Evolutionary conservation across 1,140 invertebrate genomes (phyloP).

Genomic region (Cheumatopsyche charites): DNA sequence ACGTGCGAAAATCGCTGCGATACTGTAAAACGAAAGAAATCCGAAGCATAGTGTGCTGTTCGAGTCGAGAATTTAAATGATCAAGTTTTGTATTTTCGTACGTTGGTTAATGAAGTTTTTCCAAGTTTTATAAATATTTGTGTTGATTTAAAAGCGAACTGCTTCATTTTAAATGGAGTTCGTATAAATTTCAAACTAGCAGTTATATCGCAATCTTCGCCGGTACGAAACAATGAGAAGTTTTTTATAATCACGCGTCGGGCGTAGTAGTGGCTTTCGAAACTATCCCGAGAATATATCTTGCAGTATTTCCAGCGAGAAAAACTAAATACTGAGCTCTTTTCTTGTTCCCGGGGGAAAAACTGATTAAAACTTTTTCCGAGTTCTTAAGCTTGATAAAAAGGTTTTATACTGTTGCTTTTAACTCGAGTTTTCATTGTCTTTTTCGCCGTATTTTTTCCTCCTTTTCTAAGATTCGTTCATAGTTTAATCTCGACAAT

Average conservation of each 20-base stretch:
- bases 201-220: background rate
- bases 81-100: no score
- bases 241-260: conserved; percentile 1
- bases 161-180: no score
- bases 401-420: conserved; percentile 33
- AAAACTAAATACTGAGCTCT: conserved; percentile 28
- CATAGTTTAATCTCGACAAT: conserved; percentile 13
- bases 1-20: no score
- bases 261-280: conserved; percentile 3
- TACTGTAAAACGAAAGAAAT: no score
- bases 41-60: no score
- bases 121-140: no score
- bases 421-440: conserved; percentile 26
- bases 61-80: no score
- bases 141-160: no score
- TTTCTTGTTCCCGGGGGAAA: conserved; percentile 21
- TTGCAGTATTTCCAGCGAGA: background rate
- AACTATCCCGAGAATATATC: conserved; percentile 20
- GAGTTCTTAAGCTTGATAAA: conserved; percentile 36
- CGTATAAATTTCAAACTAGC: no score
- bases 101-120: no score
- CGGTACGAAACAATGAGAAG: background rate
- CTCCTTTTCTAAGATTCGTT: background rate
- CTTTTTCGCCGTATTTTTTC: conserved; percentile 15
- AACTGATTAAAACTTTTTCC: conserved; percentile 36